These are phyloP conservation scores for Datnioides undecimradiatus DNA, from an alignment of 2,113 vertebrate species.

Conservation along the genomic window DNA sequence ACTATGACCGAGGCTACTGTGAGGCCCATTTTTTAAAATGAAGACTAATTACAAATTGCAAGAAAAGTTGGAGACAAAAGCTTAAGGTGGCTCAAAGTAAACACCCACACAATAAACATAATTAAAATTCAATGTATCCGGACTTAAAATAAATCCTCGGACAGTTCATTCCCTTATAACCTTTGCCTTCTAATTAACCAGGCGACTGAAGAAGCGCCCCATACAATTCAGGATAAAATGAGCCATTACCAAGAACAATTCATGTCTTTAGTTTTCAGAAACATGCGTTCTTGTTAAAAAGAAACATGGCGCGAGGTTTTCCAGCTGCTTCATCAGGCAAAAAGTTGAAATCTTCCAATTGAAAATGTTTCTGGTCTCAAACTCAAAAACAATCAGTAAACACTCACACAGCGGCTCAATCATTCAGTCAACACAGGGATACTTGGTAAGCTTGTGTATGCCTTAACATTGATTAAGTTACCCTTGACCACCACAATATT, in stretches of 20 bases:
- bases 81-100: slow-evolving; percentile 70
- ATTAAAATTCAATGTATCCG: slow-evolving; percentile 65
- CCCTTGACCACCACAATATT: not conserved
- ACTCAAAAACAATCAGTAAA: not conserved
- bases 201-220: not conserved
- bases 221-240: slow-evolving; percentile 45
- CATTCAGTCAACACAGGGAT: not conserved
- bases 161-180: slow-evolving; percentile 55
- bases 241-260: slow-evolving; percentile 36
- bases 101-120: slow-evolving; percentile 74
- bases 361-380: slow-evolving; percentile 1
- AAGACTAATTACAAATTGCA: slow-evolving; percentile 75
- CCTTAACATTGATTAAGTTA: not conserved
- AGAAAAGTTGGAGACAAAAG: slow-evolving; percentile 61
- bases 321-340: not conserved
- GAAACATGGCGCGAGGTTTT: not conserved
- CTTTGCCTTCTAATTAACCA: slow-evolving; percentile 67
- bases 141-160: slow-evolving; percentile 65
- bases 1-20: slow-evolving; percentile 58
- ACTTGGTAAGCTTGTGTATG: not conserved
- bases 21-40: slow-evolving; percentile 60
- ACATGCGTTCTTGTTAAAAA: slow-evolving; percentile 7
- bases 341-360: not conserved
- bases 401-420: not conserved
- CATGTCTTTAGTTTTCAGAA: not conserved